A percentile compares a stretch with the other conserved stretches of the same genome.
Evolutionary conservation across 2,797 vertebrate genomes (phyloP).

Genomic region (Clarias platycephalus): DNA sequence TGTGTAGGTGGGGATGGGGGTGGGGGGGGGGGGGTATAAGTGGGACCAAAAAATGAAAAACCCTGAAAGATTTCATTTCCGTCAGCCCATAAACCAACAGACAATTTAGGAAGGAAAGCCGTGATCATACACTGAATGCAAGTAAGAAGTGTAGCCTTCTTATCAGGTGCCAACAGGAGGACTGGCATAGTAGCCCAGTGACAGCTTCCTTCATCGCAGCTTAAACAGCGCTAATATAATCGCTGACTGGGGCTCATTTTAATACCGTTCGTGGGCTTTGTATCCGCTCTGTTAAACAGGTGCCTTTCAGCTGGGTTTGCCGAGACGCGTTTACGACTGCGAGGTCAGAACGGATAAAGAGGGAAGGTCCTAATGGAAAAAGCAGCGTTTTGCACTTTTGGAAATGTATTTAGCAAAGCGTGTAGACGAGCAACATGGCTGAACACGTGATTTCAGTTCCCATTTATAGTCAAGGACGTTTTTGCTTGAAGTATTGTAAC

Average conservation of each 20-base stretch:
- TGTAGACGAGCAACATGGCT: neutral
- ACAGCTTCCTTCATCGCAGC: constrained; percentile 26
- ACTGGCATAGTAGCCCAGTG: constrained; percentile 9
- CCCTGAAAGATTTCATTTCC: constrained; percentile 12
- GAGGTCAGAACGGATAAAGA: neutral
- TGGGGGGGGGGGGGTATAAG: neutral
- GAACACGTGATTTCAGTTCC: neutral
- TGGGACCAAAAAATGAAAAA: constrained; percentile 12
- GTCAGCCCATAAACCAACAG: neutral
- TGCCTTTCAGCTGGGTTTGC: constrained; percentile 10
- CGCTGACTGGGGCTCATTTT: constrained; percentile 21
- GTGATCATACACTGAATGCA: constrained; percentile 11
- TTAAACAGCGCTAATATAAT: constrained; percentile 23
- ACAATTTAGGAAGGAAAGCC: neutral
- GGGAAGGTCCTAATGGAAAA: constrained; percentile 11
- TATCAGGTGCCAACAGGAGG: constrained; percentile 43
- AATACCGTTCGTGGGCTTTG: constrained; percentile 21
- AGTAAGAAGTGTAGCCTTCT: constrained; percentile 21
- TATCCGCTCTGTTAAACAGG: constrained; percentile 32
- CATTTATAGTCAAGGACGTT: neutral
- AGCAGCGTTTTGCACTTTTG: constrained; percentile 24
- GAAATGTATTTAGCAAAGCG: constrained; percentile 4
- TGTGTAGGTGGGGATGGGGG: neutral
- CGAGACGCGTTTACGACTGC: neutral
- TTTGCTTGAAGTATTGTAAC: neutral